Evolutionary conservation across 1,140 invertebrate genomes (phyloP).

Genomic region (Micrasema minimum): DNA sequence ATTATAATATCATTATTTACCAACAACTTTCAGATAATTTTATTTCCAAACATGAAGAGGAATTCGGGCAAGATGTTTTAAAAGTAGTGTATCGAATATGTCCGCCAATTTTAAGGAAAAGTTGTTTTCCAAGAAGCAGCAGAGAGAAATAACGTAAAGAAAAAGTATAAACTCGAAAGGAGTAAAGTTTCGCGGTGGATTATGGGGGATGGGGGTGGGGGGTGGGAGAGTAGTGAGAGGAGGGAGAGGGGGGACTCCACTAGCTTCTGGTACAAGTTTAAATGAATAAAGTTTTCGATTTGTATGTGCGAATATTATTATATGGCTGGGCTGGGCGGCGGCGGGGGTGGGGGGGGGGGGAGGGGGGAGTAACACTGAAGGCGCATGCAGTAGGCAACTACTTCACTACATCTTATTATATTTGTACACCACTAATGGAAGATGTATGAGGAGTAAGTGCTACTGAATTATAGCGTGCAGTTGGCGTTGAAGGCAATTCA

Average conservation of each 20-base stretch:
- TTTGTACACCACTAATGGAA: too few relatives aligned
- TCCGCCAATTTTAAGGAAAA: constrained; percentile 38
- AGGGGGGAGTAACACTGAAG: not conserved
- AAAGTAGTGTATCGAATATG: constrained; percentile 11
- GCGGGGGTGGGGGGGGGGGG: not conserved
- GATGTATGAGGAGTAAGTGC: too few relatives aligned
- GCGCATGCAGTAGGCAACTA: not conserved
- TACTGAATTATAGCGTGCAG: too few relatives aligned
- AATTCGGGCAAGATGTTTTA: not conserved
- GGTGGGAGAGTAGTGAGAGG: not conserved
- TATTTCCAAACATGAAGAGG: not conserved
- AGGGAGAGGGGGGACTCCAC: constrained; percentile 21
- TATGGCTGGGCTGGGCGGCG: not conserved
- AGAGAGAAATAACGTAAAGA: constrained; percentile 26
- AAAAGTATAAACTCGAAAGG: constrained; percentile 38
- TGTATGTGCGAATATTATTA: constrained; percentile 54
- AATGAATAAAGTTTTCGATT: constrained; percentile 55
- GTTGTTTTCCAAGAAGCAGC: constrained; percentile 6
- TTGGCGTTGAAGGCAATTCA: too few relatives aligned
- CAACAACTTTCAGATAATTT: too few relatives aligned
- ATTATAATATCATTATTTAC: too few relatives aligned
- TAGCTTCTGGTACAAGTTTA: constrained; percentile 50
- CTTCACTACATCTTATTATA: too few relatives aligned
- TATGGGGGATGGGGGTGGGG: constrained; percentile 1
- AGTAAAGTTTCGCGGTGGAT: constrained; percentile 37